These are phyloP conservation scores for Oegoconia quadripuncta DNA, from an alignment of 2,888 invertebrate genomes.

Conservation along the genomic window DNA sequence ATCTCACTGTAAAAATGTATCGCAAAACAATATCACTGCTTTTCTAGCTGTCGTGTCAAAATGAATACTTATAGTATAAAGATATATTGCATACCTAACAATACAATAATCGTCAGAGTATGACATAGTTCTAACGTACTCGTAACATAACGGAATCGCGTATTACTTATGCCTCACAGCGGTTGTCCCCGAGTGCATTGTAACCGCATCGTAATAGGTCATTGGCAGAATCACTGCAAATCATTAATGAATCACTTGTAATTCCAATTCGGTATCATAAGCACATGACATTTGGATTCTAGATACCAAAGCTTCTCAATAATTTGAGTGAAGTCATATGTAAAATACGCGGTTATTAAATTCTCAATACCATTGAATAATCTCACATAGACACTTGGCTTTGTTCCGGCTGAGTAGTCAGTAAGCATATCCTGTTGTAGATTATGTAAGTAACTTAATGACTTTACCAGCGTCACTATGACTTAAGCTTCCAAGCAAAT, in stretches of 20 bases:
- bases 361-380: constrained; percentile 20
- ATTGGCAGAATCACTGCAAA: constrained; percentile 64
- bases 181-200: constrained; percentile 27
- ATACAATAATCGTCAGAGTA: background rate
- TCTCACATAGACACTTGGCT: constrained; percentile 27
- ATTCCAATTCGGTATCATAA: constrained; percentile 20
- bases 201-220: constrained; percentile 59
- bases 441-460: too few species aligned
- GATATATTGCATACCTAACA: background rate
- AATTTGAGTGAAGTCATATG: constrained; percentile 34
- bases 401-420: background rate
- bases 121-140: background rate
- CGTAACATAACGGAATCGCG: background rate
- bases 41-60: too few species aligned
- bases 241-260: constrained; percentile 38
- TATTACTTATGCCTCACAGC: constrained; percentile 6
- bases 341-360: constrained; percentile 28
- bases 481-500: too few species aligned
- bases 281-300: constrained; percentile 2
- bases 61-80: too few species aligned
- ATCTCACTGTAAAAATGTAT: too few species aligned
- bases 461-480: too few species aligned
- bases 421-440: background rate
- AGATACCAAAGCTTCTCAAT: constrained; percentile 15
- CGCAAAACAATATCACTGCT: too few species aligned